phyloP scores from a whole-genome alignment of 2,888 invertebrate genomes.

The Hemaris fuciformis region DNA sequence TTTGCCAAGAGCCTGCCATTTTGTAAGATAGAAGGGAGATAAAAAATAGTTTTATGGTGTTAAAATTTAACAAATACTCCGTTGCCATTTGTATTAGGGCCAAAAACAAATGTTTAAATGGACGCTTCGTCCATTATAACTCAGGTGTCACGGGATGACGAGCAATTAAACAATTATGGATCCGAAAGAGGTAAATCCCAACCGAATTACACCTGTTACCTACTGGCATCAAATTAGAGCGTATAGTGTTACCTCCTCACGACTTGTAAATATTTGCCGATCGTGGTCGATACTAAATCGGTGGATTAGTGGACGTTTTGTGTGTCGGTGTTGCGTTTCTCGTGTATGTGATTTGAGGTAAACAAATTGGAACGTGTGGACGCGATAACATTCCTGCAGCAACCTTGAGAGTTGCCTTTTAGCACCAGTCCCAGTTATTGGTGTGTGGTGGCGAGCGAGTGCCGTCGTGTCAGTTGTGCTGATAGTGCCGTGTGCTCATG shows the following conservation, averaged over 20 bases:
- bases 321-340: constrained; percentile 41
- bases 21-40: constrained; percentile 81
- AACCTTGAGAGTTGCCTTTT: constrained; percentile 70
- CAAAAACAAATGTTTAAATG: constrained; percentile 86
- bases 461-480: constrained; percentile 11
- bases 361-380: constrained; percentile 72
- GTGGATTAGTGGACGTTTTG: constrained; percentile 40
- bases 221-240: constrained; percentile 77
- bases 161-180: constrained; percentile 94
- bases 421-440: constrained; percentile 43
- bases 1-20: constrained; percentile 81
- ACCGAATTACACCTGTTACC: constrained; percentile 80
- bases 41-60: constrained; percentile 82
- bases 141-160: constrained; percentile 98
- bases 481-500: constrained; percentile 39
- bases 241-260: constrained; percentile 74
- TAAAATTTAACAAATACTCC: constrained; percentile 74
- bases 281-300: constrained; percentile 50
- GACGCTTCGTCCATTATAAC: constrained; percentile 99
- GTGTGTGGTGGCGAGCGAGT: constrained; percentile 35
- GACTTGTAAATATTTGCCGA: constrained; percentile 63
- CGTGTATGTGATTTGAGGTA: constrained; percentile 61
- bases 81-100: constrained; percentile 78
- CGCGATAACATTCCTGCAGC: constrained; percentile 65
- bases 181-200: constrained; percentile 93